Evolutionary conservation across 1,140 invertebrate genomes (phyloP).

Genomic region (Diachasmimorpha longicaudata): DNA sequence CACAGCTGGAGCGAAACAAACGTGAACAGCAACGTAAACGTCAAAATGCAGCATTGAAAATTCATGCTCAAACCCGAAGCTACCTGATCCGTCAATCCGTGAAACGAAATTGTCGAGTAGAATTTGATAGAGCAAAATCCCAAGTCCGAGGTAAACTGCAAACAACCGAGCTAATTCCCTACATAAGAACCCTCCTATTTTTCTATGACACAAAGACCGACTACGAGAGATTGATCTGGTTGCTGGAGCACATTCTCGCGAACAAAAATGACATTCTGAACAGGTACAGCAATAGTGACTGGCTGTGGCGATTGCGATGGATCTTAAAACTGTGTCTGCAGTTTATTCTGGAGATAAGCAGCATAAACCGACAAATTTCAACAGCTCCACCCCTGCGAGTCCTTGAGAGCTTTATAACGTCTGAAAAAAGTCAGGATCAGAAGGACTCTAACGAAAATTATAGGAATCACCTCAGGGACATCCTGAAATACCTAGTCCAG

Average conservation of each 20-base stretch:
- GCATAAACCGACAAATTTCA: constrained; percentile 53
- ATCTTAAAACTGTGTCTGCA: constrained; percentile 50
- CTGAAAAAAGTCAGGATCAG: constrained; percentile 38
- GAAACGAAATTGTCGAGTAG: constrained; percentile 69
- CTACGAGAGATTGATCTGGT: constrained; percentile 70
- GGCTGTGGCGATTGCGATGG: constrained; percentile 67
- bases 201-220: constrained; percentile 78
- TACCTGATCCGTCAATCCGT: constrained; percentile 72
- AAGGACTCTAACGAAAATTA: neutral
- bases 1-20: constrained; percentile 84
- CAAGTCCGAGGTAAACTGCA: constrained; percentile 57
- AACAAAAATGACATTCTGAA: constrained; percentile 66
- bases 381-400: constrained; percentile 79
- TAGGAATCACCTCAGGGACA: constrained; percentile 39
- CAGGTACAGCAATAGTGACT: constrained; percentile 59
- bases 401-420: constrained; percentile 78
- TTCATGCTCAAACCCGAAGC: constrained; percentile 82
- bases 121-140: constrained; percentile 72
- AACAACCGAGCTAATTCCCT: constrained; percentile 63
- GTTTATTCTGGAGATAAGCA: constrained; percentile 53
- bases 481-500: constrained; percentile 55
- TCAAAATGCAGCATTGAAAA: constrained; percentile 73
- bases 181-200: constrained; percentile 73
- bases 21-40: constrained; percentile 77
- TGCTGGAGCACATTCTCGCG: constrained; percentile 68